Percentiles rank a stretch among this genome's conserved stretches.
Evolutionary conservation across 2,113 vertebrate genomes (phyloP).

Genomic region (Eublepharis macularius): DNA sequence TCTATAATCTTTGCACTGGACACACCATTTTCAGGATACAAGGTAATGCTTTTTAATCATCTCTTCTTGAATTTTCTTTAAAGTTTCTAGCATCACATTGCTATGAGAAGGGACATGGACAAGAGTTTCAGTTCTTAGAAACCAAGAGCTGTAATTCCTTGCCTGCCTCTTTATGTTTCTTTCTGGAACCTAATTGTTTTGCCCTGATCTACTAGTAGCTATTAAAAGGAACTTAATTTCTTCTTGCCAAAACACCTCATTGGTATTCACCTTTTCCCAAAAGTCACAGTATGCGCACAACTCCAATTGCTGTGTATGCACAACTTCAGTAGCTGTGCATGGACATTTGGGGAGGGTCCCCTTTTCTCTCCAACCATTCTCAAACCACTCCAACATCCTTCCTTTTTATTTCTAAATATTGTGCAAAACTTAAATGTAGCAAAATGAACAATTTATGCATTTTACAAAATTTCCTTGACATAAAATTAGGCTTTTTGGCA

Average conservation of each 20-base stretch:
- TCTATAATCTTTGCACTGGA: too few relatives aligned
- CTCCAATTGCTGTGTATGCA: background rate
- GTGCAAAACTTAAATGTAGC: background rate
- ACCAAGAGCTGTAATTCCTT: background rate
- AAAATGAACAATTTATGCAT: background rate
- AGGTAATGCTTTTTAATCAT: background rate
- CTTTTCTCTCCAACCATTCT: too few relatives aligned
- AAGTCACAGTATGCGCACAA: background rate
- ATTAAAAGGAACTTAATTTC: background rate
- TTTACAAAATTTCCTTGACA: background rate
- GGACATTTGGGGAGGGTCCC: background rate
- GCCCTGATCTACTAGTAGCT: background rate
- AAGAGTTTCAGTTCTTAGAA: background rate
- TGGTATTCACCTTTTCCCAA: background rate
- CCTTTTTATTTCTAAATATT: background rate
- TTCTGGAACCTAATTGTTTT: background rate
- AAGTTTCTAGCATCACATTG: background rate
- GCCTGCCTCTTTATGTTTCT: background rate
- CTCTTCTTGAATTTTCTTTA: background rate
- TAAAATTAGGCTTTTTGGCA: background rate
- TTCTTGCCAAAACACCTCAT: background rate
- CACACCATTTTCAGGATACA: too few relatives aligned
- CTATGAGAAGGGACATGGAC: background rate
- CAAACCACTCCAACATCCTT: background rate
- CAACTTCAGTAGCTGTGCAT: background rate